Evolutionary conservation across 2,888 invertebrate species (phyloP), one percentile per base, ranked within the genome.

Genomic region (Caenorhabditis sp.): DNA sequence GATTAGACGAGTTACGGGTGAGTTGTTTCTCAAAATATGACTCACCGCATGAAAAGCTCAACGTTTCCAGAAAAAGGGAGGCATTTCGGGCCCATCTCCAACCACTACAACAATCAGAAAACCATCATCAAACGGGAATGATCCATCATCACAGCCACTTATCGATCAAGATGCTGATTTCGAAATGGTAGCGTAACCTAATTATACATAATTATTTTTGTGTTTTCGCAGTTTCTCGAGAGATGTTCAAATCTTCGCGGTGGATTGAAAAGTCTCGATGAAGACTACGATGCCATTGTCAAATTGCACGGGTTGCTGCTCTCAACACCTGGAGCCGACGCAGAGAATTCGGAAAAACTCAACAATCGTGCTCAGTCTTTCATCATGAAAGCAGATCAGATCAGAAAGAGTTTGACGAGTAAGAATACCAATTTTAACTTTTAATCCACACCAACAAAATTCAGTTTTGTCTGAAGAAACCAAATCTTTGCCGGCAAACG

Each of bases 281-380:
- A 82, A 15, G 74, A 78, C n/a, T 79, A 64, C 18, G 60, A 61
- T 9, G 78, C 60, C 13, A 74, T 79, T n/a, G 56, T 64, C 15
- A 26, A 82, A 40, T 40, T 79, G 22, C 82, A 82, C 24, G 78
- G 72, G 32, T n/a, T 28, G 11, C 40, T 82, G 3, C 55, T 82
- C 0, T 74, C 72, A 11, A 82, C 82, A 8, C 82, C 82, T 0
- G 82, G 82, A 11, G 82, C 78, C 2, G 82, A 82, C 65, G 64
- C 82, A 6, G 74, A 82, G 0, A 69, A 77, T 22, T 72, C 77
- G 2, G 61, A 64, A 1, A 72, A 44, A 13, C 24, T 82, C 28
- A 82, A 82, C 50, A 60, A 24, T 13, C 69, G 60, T 32, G 72
- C 62, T 0, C 55, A 82, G 40, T 44, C 62, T 51, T 82, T 82